A percentile compares a stretch with the other conserved stretches of the same genome.
phyloP scores from a whole-genome alignment of 2,888 invertebrate species.

The Meiosimyza decipiens region DNA sequence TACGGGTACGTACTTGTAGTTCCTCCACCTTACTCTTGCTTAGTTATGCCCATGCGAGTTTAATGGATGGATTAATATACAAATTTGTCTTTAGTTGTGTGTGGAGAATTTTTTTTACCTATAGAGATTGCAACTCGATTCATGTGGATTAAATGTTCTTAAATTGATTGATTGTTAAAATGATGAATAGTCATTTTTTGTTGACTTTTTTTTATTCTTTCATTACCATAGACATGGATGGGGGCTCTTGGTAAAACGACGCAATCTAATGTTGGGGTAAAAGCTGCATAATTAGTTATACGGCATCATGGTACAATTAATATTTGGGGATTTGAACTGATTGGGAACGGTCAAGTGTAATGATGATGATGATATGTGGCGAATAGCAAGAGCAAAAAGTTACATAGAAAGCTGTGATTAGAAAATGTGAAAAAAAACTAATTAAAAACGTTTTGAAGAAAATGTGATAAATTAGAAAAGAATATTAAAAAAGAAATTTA shows the following conservation, averaged over 20 bases:
- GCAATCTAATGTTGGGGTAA: neutral
- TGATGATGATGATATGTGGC: neutral
- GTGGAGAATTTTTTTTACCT: conserved; percentile 27
- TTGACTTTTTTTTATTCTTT: conserved; percentile 19
- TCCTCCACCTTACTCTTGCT: neutral
- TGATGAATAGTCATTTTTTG: conserved; percentile 58
- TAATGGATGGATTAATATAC: conserved; percentile 61
- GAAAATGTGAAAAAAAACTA: neutral
- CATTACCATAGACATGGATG: neutral
- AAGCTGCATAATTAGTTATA: conserved; percentile 55
- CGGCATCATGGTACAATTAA: conserved; percentile 51
- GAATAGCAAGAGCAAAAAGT: neutral
- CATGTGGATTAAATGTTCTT: conserved; percentile 60
- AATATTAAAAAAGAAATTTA: too few relatives aligned
- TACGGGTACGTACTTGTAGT: neutral
- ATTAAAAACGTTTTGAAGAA: neutral
- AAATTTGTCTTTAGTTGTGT: conserved; percentile 33
- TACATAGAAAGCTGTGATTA: neutral
- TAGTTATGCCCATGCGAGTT: conserved; percentile 43
- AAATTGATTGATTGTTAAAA: conserved; percentile 63
- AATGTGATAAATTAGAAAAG: too few relatives aligned
- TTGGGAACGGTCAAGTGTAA: conserved; percentile 8
- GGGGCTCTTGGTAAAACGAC: neutral
- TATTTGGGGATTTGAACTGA: conserved; percentile 37
- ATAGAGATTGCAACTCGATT: conserved; percentile 54